Conservation (phyloP, 2,888 invertebrate genomes). For the Nesidiocoris tenuis region DNA sequence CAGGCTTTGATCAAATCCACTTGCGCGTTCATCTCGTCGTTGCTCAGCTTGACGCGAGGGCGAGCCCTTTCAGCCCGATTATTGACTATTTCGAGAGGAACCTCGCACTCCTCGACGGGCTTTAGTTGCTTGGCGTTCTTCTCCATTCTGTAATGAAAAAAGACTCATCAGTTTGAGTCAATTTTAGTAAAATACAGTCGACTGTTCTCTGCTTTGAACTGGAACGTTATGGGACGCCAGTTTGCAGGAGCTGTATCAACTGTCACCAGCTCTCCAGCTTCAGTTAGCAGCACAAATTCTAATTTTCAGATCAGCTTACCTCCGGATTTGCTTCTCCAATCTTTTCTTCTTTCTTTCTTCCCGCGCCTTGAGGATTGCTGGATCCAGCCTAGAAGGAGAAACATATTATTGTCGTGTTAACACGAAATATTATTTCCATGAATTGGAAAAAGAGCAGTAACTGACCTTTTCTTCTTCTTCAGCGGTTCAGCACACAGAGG, state of each 20-base stretch:
- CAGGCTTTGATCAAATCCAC: constrained; percentile 72
- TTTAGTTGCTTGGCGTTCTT: constrained; percentile 81
- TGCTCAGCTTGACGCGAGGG: constrained; percentile 57
- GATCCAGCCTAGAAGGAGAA: constrained; percentile 64
- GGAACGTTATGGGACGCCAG: no score
- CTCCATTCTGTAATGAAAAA: constrained; percentile 58
- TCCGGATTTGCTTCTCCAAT: constrained; percentile 82
- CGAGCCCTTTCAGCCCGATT: constrained; percentile 61
- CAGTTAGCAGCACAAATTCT: no score
- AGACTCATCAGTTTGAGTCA: background rate
- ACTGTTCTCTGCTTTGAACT: no score
- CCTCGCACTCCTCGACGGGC: constrained; percentile 84
- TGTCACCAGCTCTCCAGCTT: no score
- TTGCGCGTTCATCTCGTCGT: constrained; percentile 65
- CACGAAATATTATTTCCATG: background rate
- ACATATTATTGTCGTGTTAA: background rate
- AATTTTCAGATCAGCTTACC: constrained; percentile 52
- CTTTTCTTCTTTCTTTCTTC: constrained; percentile 80
- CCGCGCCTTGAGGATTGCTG: constrained; percentile 72
- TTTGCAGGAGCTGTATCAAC: no score
- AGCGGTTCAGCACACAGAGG: constrained; percentile 72
- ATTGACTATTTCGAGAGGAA: constrained; percentile 66
- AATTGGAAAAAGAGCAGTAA: no score
- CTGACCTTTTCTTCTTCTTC: constrained; percentile 77
- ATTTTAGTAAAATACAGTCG: background rate